Base-by-base conservation (phyloP, 2,797 vertebrate species). In the Helostoma temminkii region DNA sequence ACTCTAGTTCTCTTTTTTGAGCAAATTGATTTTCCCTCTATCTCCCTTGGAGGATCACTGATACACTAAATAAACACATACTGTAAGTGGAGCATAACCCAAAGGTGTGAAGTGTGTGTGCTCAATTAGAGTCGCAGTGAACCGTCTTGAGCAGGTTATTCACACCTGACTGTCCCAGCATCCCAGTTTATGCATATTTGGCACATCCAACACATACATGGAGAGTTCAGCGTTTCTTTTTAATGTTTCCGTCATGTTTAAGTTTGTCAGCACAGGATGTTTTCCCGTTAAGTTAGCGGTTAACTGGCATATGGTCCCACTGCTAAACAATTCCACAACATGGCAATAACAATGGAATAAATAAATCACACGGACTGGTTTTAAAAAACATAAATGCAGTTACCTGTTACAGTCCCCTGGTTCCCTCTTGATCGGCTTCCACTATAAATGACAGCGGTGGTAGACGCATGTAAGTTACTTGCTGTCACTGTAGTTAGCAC, bases 401-500 rank as follows among this genome's bases (percentile, higher is more conserved):
- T 76, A 92, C 92, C 86, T 76, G 59, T 84, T 57, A 58, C 43
- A 19, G 18, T 52, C 15, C 37, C 14, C 52, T 45, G 15, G 57
- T 36, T 63, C 54, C 11, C 52, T 25, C 24, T 18, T 15, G 43
- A 48, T 59, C 19, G 8, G 8, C 43, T 34, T 64, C 34, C 65
- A 21, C 39, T 74, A 10, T 16, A 58, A 54, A 61, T 75, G 83
- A 80, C 83, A 81, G 67, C 49, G 53, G 1, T 2, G 15, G n/a
- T 1, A 24, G 53, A 56, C 73, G 69, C 89, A 76, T 87, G 89
- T 16, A 82, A 48, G 74, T 74, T 48, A 34, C 42, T 37, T 54
- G 68, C 66, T 55, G 60, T 74, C 69, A 75, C 50, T 84, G 80
- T 86, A 81, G 79, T 89, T 88, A 91, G 88, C 91, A 83, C 65